Base-by-base conservation (phyloP, 1,140 invertebrate species). In the Temnothorax nylanderi region DNA sequence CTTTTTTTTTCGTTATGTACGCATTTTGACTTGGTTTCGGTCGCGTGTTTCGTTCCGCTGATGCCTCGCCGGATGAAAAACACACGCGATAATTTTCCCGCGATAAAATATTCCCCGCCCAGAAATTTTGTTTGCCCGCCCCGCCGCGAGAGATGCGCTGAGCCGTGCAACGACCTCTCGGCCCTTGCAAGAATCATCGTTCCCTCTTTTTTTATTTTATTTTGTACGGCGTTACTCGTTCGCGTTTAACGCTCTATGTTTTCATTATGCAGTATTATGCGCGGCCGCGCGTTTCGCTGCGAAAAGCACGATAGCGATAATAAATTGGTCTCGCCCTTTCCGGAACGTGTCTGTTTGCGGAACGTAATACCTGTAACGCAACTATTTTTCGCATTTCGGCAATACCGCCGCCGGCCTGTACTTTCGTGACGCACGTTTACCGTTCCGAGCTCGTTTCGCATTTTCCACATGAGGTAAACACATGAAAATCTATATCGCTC, bases 331-430 rank as follows among this genome's bases (percentile, higher is more conserved):
- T 75, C 32, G 54, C 32, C 41, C 56, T 75, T 84, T 75, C 69
- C 69, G 69, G 51, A n/a, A 62, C 54, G 3, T 75, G 54, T 84
- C 69, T 60, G 69, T 75, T 84, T 60, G 54, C 51, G 51, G 26
- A 82, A 74, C 67, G 80, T 75, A 74, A 74, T 84, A 84, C 34
- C 78, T 13, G 65, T 60, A 60, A 49, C 44, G 44, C 56, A 13
- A 75, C 80, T 74, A 58, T 82, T 74, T 82, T 82, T 82, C 67
- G 78, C 67, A 18, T 82, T 82, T 74, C 80, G 80, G 74, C 80
- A 82, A 82, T 60, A 34, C 49, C 58, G 32, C 62, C 62, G 47
- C 44, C 26, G 65, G 37, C 54, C 54, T 37, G 41, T 60, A 32
- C 41, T 10, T 58, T 37, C 51, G 26, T 58, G 49, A n/a, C 34